Conservation (phyloP, 2,888 invertebrate genomes). For the Cephus pulcher region DNA sequence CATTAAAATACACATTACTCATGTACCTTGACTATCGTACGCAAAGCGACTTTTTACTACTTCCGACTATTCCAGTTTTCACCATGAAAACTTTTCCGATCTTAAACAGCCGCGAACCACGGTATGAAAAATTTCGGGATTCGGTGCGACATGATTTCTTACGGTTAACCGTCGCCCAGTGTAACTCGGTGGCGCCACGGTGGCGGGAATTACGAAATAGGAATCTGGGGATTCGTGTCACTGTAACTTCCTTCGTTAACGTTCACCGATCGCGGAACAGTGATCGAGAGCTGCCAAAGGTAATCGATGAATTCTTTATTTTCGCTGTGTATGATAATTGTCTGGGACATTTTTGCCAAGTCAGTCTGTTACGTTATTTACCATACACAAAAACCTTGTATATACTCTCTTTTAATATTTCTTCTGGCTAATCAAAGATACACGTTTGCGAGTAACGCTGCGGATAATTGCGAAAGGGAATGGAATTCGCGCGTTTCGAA, state of each 20-base stretch:
- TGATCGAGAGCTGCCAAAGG: background rate
- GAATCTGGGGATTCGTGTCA: background rate
- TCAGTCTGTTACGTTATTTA: background rate
- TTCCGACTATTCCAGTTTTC: background rate
- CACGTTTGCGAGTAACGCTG: background rate
- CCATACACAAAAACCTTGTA: background rate
- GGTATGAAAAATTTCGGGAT: background rate
- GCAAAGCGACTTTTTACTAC: background rate
- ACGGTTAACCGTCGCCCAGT: background rate
- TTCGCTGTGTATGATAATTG: background rate
- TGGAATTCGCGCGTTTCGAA: background rate
- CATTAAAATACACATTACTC: background rate
- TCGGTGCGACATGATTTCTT: background rate
- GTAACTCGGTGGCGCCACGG: background rate
- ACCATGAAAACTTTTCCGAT: background rate
- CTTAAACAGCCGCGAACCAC: background rate
- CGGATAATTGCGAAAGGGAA: background rate
- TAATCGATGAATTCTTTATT: background rate
- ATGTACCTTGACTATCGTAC: background rate
- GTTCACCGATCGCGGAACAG: background rate
- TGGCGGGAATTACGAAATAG: conserved; percentile 7
- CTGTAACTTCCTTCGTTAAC: background rate
- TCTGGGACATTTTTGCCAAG: background rate
- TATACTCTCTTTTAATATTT: background rate
- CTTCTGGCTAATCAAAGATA: background rate